Conservation (phyloP, 2,797 vertebrate genomes). For the Geotrypetes seraphini region DNA sequence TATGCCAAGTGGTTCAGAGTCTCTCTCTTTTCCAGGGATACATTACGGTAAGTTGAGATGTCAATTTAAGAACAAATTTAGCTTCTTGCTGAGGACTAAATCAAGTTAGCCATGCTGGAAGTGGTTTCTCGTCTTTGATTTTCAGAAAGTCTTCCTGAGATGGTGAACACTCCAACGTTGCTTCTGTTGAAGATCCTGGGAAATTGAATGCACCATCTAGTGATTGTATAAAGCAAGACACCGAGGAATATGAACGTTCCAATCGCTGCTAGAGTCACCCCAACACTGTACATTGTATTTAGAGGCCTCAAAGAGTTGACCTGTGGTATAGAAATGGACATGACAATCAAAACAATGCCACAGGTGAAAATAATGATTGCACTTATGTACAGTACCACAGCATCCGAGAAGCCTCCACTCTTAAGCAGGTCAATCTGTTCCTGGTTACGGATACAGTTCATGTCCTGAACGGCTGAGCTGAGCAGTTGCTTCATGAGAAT, state of each 20-base stretch:
- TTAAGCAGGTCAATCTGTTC: slow-evolving; percentile 78
- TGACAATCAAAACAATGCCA: slow-evolving; percentile 68
- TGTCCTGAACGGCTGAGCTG: slow-evolving; percentile 95
- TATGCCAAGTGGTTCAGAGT: too few species aligned
- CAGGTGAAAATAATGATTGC: slow-evolving; percentile 74
- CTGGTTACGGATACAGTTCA: slow-evolving; percentile 87
- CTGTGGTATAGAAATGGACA: slow-evolving; percentile 63
- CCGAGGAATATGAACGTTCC: slow-evolving; percentile 66
- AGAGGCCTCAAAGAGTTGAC: slow-evolving; percentile 67
- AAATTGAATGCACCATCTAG: slow-evolving; percentile 32
- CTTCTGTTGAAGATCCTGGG: slow-evolving; percentile 31
- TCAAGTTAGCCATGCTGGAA: slow-evolving; percentile 88
- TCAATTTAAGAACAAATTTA: too few species aligned
- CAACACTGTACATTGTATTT: slow-evolving; percentile 85
- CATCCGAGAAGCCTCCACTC: slow-evolving; percentile 80
- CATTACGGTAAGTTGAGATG: too few species aligned
- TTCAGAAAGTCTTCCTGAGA: slow-evolving; percentile 70
- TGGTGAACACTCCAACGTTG: slow-evolving; percentile 71
- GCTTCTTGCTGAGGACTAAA: too few species aligned
- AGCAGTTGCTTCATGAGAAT: slow-evolving; percentile 91
- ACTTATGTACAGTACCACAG: slow-evolving; percentile 73
- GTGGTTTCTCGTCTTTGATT: slow-evolving; percentile 69
- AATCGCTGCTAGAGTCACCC: slow-evolving; percentile 67
- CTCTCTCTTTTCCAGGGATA: too few species aligned
- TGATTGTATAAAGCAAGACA: slow-evolving; percentile 47